Percentiles rank a stretch among this genome's conserved stretches.
Evolutionary conservation across 2,888 invertebrate species (phyloP).

Genomic region (Leucophenga maculata): DNA sequence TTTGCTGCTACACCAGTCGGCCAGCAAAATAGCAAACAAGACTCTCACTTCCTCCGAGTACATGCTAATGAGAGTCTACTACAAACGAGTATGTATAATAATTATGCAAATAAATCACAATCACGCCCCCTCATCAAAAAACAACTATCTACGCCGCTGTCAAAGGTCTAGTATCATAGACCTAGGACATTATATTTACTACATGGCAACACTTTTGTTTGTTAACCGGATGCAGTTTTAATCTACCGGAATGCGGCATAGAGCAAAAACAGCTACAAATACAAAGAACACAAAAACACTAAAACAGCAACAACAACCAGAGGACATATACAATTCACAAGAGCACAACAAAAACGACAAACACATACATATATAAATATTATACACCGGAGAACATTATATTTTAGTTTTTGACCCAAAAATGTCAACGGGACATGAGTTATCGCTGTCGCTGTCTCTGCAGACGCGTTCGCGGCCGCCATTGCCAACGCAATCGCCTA

Average conservation of each 20-base stretch:
- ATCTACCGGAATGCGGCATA: conserved; percentile 55
- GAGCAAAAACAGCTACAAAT: conserved; percentile 1
- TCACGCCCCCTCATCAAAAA: no score
- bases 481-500: conserved; percentile 26
- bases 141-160: conserved; percentile 21
- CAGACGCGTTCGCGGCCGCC: no score
- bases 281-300: not conserved
- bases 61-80: no score
- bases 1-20: no score
- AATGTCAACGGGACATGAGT: conserved; percentile 65
- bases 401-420: conserved; percentile 67
- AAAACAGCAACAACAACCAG: not conserved
- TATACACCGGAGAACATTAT: conserved; percentile 46
- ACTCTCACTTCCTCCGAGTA: no score
- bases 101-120: no score
- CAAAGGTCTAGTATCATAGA: no score
- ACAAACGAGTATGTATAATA: no score
- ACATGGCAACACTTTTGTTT: conserved; percentile 55
- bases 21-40: no score
- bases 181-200: no score
- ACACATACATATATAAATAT: conserved; percentile 22
- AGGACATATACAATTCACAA: conserved; percentile 25
- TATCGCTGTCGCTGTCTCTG: conserved; percentile 46
- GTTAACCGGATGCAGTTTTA: conserved; percentile 62
- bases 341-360: conserved; percentile 18